Base-by-base conservation (phyloP, 1,140 invertebrate genomes). In the Aphelinus certus region DNA sequence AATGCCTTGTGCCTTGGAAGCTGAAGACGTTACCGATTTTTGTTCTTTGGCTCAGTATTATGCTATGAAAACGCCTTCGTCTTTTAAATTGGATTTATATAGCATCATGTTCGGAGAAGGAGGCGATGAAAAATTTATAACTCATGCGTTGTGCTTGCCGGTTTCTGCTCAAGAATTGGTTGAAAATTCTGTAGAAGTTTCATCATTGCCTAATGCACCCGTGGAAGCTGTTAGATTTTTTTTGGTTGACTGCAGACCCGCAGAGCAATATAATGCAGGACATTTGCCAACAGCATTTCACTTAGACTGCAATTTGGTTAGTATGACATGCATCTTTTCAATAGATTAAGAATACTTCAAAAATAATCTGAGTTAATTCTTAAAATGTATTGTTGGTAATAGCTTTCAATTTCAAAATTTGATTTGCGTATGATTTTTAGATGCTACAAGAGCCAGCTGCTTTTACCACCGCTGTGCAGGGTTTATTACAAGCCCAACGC, bases 261-360 rank as follows among this genome's bases (percentile, higher is more conserved):
- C 96, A 1, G 96, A 98, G 77, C 97, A 99, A 81, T 99, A 99
- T 83, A 99, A 98, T 89, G 93, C 93, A 76, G 98, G 98, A 1
- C 97, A 99, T 89, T 91, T 99, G 77, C 94, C 95, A 2, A 99
- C 97, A 64, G 97, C 98, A 58, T 99, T 99, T 89, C 98, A 99
- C 89, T 90, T 99, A 47, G 98, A 99, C 88, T 97, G 96, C 82
- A 97, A 96, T 88, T 89, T 99, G 81, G 93, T 94, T 84, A 84
- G 87, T 85, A 75, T 61, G 26, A 26, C 26, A 26, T 26, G 26
- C 26, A 26, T 26, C 26, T 26, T 26, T 26, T 26, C 26, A 60
- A 48, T 60, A 2, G 26, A 26, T 26, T 26, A 26, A 26, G 26
- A 26, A 26, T 26, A 26, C 26, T 26, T 26, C 26, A 26, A 26